Base-by-base conservation (phyloP, 1,140 invertebrate species). In the Cryptotermes secundus region DNA sequence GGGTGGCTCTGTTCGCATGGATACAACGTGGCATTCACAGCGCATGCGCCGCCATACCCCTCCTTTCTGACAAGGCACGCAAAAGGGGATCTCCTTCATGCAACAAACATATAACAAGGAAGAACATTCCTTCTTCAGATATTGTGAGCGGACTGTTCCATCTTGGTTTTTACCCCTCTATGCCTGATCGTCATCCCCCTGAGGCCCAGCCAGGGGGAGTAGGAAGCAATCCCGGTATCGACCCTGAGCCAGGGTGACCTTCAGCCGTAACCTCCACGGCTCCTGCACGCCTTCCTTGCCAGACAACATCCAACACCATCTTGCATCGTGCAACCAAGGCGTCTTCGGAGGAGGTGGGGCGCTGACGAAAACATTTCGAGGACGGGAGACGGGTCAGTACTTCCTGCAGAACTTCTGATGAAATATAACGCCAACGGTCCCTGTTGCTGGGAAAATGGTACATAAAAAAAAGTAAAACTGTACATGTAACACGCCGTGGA, bases 41-140 rank as follows among this genome's bases (percentile, higher is more conserved):
- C 26, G 26, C 26, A n/a, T 26, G 26, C 26, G 6, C 59, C 59
- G 31, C 26, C 26, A 72, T 31, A 9, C 16, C 59, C n/a, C 31
- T 31, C n/a, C 12, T 72, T 31, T 72, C 59, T 72, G n/a, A 31
- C 59, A 72, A 72, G 14, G 7, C 26, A 26, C 26, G 26, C 0
- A n/a, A 31, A 72, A 12, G 59, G 59, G 59, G n/a, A 19, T 1
- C 59, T 4, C 59, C 59, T n/a, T 6, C 59, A 72, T 6, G 7
- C 59, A 72, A 72, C 59, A 72, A 72, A 72, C n/a, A 72, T n/a
- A n/a, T 65, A 72, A 72, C 59, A 31, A n/a, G 59, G n/a, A 72
- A 72, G 59, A 72, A n/a, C 59, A 72, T 72, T 72, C 59, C 59
- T 72, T 72, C 26, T 72, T 72, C 59, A 72, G 26, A 72, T 31